Evolutionary conservation across 2,888 invertebrate species (phyloP), one percentile per base, ranked within the genome.

Genomic region (Elysia crispata): DNA sequence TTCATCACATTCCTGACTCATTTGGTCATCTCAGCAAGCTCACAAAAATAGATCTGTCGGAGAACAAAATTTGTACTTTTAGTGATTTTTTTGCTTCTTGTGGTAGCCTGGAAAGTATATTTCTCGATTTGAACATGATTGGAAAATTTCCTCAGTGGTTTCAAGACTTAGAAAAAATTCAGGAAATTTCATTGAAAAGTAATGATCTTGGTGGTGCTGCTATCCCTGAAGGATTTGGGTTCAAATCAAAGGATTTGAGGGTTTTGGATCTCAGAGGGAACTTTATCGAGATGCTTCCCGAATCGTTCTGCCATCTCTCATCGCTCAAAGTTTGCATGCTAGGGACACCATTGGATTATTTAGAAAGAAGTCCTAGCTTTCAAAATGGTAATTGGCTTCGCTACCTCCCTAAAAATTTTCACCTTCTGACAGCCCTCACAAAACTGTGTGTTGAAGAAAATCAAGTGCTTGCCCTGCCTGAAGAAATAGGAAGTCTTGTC

Each of bases 341-440:
- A 30, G 77, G 77, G 20, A 77, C 70, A 33, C 60, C 70, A n/a
- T 20, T 23, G 1, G 54, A 60, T 33, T 33, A 30, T 25, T 15
- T 70, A 18, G 70, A 69, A 23, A 77, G 77, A n/a, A 77, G n/a
- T 25, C n/a, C 77, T 3, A 18, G 88, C 66, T 88, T 87, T 79
- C 88, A 88, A 76, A 91, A 90, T 84, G 91, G 91, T 8, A 91
- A 91, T 83, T 89, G 89, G 89, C 64, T 91, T 8, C 66, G 79
- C 8, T 77, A 80, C 15, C 78, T 91, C 30, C 91, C 91, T 13
- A 77, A 80, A 11, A 86, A 84, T 76, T 85, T 90, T 76, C 82
- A 87, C 76, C 66, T 81, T 31, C 82, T 91, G 74, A 76, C n/a
- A 0, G 82, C 82, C 23, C 83, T 91, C 23, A 86, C 75, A 54